Evolutionary conservation across 2,797 vertebrate genomes (phyloP).

Genomic region (Myotis vivesi): DNA sequence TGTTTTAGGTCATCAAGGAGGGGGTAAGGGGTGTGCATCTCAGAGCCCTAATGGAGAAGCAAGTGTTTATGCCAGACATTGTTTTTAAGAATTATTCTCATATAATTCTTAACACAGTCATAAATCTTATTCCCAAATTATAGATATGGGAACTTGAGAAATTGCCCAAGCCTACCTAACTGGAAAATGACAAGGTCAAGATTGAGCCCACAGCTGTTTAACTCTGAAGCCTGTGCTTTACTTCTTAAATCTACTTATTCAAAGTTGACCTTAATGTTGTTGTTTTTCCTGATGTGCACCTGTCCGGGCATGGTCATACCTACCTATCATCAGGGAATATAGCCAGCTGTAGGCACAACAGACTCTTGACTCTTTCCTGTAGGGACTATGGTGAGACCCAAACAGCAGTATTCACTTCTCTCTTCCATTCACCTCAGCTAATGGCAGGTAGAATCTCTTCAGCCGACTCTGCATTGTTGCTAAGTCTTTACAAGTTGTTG

Average conservation of each 20-base stretch:
- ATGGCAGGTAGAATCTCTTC: background rate
- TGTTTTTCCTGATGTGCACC: background rate
- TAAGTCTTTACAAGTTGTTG: background rate
- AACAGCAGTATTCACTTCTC: background rate
- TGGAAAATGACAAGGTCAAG: background rate
- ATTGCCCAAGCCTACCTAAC: background rate
- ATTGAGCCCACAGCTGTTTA: background rate
- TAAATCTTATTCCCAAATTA: conserved; percentile 45
- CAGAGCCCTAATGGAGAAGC: conserved; percentile 41
- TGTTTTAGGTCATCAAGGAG: conserved; percentile 43
- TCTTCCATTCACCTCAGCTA: background rate
- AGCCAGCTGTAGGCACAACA: background rate
- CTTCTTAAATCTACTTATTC: background rate
- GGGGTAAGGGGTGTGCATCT: background rate
- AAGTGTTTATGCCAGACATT: background rate
- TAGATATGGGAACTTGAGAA: conserved; percentile 9
- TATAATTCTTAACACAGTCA: conserved; percentile 14
- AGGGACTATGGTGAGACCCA: background rate
- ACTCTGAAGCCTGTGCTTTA: background rate
- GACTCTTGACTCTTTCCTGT: background rate
- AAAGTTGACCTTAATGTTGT: background rate
- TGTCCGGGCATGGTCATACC: background rate
- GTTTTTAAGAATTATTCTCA: background rate
- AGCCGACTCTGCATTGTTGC: background rate
- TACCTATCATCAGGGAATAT: background rate